phyloP scores from a whole-genome alignment of 2,888 invertebrate species.

The Lepidocyrtinus sp. region DNA sequence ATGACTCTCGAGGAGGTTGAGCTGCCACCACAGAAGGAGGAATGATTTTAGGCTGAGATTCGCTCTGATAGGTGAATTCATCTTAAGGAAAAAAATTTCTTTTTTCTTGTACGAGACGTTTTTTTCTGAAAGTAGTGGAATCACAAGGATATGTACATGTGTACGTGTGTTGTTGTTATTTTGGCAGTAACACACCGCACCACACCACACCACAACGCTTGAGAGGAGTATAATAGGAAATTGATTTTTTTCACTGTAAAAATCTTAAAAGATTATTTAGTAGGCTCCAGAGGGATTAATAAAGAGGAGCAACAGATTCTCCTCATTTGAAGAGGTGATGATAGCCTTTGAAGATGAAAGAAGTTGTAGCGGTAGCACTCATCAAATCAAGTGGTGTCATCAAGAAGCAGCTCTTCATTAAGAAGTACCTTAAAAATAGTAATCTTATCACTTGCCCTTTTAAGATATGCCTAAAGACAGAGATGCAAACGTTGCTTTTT shows the following conservation, averaged over 20 bases:
- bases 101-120: slow-evolving; percentile 40
- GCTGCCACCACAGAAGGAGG: slow-evolving; percentile 52
- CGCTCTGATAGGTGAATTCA: slow-evolving; percentile 60
- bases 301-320: no score
- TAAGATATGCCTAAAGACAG: slow-evolving; percentile 15
- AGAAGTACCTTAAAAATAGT: not conserved
- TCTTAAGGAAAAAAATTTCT: slow-evolving; percentile 28
- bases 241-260: no score
- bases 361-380: slow-evolving; percentile 3
- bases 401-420: not conserved
- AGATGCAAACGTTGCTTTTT: not conserved
- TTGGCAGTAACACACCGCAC: not conserved
- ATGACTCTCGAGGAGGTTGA: slow-evolving; percentile 49
- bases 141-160: slow-evolving; percentile 43
- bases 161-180: not conserved
- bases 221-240: not conserved
- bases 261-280: not conserved
- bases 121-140: slow-evolving; percentile 21
- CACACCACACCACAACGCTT: no score
- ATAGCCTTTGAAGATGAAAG: slow-evolving; percentile 24
- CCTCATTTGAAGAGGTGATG: not conserved
- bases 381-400: slow-evolving; percentile 27
- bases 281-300: not conserved
- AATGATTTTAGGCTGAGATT: slow-evolving; percentile 47
- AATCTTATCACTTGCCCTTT: slow-evolving; percentile 27